Conservation (phyloP, 2,888 invertebrate genomes). For the Drosophila tanythrix region DNA sequence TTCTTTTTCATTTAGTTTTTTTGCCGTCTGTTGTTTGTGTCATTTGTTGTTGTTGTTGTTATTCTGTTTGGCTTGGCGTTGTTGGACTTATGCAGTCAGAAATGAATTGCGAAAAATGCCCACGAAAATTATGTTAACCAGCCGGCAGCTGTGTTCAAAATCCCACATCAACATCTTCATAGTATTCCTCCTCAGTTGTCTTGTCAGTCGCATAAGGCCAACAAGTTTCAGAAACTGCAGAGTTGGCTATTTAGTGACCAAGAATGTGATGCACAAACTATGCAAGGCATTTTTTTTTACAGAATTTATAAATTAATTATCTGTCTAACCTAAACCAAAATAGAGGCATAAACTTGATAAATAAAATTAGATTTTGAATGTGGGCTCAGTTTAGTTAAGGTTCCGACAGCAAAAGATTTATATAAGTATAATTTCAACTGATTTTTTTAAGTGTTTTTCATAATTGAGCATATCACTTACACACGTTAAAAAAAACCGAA, state of each 20-base stretch:
- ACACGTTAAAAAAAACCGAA: rapidly evolving
- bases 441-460: background rate
- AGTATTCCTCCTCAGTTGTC: conserved; percentile 3
- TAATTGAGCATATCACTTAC: background rate
- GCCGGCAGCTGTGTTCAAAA: conserved; percentile 70
- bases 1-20: conserved; percentile 34
- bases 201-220: background rate
- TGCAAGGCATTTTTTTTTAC: too few relatives aligned
- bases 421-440: background rate
- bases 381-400: background rate
- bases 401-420: background rate
- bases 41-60: conserved; percentile 32
- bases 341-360: background rate
- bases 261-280: background rate
- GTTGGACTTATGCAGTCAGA: conserved; percentile 61
- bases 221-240: conserved; percentile 3
- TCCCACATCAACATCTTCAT: conserved; percentile 42
- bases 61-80: conserved; percentile 32
- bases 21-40: conserved; percentile 15
- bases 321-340: background rate
- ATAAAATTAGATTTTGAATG: too few relatives aligned
- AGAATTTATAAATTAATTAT: background rate
- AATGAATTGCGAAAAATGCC: conserved; percentile 72
- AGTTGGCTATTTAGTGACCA: conserved; percentile 1
- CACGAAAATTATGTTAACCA: conserved; percentile 81